Evolutionary conservation across 2,797 vertebrate genomes (phyloP).

Genomic region (Protosalanx chinensis): DNA sequence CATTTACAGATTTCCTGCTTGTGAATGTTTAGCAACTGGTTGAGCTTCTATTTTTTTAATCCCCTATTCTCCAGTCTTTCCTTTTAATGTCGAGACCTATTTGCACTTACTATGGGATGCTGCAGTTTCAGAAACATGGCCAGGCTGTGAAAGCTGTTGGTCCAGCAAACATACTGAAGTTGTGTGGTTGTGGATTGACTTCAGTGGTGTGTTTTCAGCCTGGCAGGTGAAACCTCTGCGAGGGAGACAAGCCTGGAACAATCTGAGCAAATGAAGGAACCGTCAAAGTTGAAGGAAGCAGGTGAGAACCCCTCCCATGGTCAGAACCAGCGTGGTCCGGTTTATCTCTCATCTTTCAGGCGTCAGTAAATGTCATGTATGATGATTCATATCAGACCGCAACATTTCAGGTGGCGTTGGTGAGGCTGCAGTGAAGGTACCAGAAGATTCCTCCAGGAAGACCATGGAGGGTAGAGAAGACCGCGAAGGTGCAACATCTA

Average conservation of each 20-base stretch:
- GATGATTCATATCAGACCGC: neutral
- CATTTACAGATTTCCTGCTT: neutral
- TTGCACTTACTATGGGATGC: neutral
- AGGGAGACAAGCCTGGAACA: neutral
- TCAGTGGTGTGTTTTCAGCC: neutral
- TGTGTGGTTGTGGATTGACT: neutral
- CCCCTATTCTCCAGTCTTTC: slow-evolving; percentile 1
- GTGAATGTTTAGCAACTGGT: neutral
- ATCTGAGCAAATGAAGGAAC: neutral
- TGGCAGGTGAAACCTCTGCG: neutral
- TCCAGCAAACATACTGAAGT: neutral
- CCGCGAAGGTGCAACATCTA: slow-evolving; percentile 41
- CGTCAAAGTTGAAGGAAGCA: neutral
- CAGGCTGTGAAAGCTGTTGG: neutral
- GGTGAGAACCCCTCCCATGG: neutral
- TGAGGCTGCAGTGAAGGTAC: slow-evolving; percentile 66
- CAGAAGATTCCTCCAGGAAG: slow-evolving; percentile 29
- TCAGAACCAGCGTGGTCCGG: neutral
- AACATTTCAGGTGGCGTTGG: slow-evolving; percentile 56
- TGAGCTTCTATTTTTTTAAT: slow-evolving; percentile 3
- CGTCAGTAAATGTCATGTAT: neutral
- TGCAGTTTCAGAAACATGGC: neutral
- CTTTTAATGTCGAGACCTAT: slow-evolving; percentile 2
- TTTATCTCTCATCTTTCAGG: neutral
- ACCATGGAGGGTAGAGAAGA: slow-evolving; percentile 72